phyloP scores from a whole-genome alignment of 2,113 vertebrate species.

The Cygnus buccinator region DNA sequence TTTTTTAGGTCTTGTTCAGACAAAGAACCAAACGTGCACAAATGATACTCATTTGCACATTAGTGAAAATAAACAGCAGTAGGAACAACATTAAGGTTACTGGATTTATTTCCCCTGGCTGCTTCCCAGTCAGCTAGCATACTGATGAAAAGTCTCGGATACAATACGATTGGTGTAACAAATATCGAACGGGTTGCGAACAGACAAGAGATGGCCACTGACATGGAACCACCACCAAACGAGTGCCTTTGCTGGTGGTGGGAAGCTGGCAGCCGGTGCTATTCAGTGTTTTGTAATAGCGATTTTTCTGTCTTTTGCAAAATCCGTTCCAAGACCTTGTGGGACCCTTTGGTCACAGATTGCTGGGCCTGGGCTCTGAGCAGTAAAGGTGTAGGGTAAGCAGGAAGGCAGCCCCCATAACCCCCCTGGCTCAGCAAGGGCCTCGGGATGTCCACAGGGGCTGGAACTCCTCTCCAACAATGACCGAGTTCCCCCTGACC shows the following conservation, averaged over 20 bases:
- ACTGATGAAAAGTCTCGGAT: neutral
- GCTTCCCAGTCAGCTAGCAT: neutral
- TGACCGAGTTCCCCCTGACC: neutral
- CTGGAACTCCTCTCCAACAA: neutral
- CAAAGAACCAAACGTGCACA: neutral
- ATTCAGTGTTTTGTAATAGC: too few species aligned
- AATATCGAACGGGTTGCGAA: accelerated
- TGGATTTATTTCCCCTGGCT: neutral
- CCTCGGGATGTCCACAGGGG: neutral
- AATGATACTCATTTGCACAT: neutral
- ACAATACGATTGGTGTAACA: neutral
- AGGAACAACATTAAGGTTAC: neutral
- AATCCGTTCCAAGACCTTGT: accelerated
- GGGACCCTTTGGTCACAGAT: neutral
- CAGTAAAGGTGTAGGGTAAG: neutral
- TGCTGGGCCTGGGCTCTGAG: neutral
- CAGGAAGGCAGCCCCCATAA: neutral
- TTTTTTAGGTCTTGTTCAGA: neutral
- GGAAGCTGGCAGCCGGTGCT: too few species aligned
- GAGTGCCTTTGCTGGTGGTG: neutral
- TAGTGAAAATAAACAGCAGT: neutral
- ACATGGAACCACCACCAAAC: accelerated
- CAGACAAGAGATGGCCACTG: neutral
- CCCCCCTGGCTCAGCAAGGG: accelerated
- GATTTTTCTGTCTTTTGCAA: neutral